These are phyloP conservation scores for Drosophila anomalata DNA, from an alignment of 2,888 invertebrate genomes.

Conservation along the genomic window DNA sequence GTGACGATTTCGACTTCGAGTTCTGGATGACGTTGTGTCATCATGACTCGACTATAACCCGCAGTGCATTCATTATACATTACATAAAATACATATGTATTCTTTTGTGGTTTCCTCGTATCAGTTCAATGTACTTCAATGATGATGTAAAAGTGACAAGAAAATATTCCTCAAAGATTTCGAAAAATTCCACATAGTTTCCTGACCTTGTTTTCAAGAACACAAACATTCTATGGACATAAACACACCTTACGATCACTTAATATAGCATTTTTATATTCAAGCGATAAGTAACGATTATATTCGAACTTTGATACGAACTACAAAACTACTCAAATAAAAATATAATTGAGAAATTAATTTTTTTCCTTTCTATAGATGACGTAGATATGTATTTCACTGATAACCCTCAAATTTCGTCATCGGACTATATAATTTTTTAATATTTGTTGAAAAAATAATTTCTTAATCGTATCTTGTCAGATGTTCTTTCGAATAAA, in stretches of 20 bases:
- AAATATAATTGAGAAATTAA: conserved; percentile 21
- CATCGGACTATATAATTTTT: conserved; percentile 29
- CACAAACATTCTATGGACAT: background rate
- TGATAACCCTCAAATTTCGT: conserved; percentile 57
- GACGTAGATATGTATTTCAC: conserved; percentile 45
- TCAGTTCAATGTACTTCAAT: conserved; percentile 29
- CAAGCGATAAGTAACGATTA: conserved; percentile 30
- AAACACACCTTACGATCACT: conserved; percentile 14
- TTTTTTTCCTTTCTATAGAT: conserved; percentile 13
- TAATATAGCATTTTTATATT: conserved; percentile 5
- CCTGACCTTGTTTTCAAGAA: background rate
- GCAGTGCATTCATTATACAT: conserved; percentile 18
- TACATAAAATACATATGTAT: conserved; percentile 4
- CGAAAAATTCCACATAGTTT: background rate
- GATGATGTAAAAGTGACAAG: conserved; percentile 5
- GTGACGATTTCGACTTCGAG: conserved; percentile 33
- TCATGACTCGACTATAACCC: conserved; percentile 57
- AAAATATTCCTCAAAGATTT: background rate
- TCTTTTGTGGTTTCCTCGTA: conserved; percentile 2
- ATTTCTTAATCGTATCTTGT: conserved; percentile 42
- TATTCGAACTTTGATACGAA: conserved; percentile 33
- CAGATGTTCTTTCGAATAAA: conserved; percentile 29
- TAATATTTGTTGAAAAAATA: conserved; percentile 40
- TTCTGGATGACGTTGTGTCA: conserved; percentile 48
- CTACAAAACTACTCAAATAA: conserved; percentile 20